A percentile compares a stretch with the other conserved stretches of the same genome.
phyloP scores from a whole-genome alignment of 2,113 vertebrate genomes.

The Indicator maculatus region DNA sequence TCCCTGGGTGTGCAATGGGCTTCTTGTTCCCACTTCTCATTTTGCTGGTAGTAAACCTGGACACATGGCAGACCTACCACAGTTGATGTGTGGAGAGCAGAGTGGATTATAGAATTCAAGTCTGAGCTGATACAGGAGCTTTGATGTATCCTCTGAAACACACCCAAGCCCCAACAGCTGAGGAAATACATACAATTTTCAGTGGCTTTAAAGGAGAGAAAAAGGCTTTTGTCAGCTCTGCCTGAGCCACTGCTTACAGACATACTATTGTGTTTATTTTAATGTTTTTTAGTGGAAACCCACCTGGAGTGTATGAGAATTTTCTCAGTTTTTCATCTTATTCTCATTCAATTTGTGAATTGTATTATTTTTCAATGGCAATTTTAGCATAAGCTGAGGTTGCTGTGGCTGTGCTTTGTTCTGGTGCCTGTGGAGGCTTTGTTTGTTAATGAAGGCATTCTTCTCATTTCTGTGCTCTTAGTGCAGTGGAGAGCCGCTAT shows the following conservation, averaged over 20 bases:
- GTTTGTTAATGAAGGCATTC: not conserved
- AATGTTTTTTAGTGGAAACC: not conserved
- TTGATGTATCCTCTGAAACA: not conserved
- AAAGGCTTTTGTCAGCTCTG: not conserved
- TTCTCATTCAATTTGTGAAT: not conserved
- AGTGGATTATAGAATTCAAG: not conserved
- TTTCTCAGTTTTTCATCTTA: not conserved
- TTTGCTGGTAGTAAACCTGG: not conserved
- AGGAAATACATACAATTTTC: not conserved
- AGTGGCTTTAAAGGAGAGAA: not conserved
- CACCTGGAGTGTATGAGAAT: not conserved
- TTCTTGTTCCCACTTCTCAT: not conserved
- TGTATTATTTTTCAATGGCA: not conserved
- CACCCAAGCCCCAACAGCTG: not conserved
- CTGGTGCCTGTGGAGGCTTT: not conserved
- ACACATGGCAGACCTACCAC: not conserved
- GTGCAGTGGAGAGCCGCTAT: not conserved
- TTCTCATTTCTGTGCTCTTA: not conserved
- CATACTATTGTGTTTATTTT: accelerated
- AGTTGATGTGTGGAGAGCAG: not conserved
- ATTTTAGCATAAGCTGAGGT: not conserved
- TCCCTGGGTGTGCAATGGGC: not conserved
- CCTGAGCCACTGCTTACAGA: not conserved
- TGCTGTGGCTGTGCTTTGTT: not conserved
- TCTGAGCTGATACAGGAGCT: not conserved